Base-by-base conservation (phyloP, 2,888 invertebrate genomes). In the Pseudococcus jackbeardsleyi region DNA sequence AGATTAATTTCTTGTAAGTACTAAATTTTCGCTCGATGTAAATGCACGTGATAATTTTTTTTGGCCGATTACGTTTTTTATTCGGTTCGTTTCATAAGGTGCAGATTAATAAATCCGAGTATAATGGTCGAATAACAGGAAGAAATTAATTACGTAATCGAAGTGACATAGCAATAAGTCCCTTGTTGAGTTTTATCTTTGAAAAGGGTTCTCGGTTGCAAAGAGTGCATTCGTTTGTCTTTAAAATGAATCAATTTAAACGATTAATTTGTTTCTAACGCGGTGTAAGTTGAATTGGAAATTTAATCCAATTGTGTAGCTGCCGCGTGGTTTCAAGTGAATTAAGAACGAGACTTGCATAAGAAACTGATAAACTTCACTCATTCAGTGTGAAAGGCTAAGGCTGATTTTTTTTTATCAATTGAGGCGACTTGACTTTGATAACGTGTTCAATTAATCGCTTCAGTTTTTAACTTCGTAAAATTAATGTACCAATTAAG, bases 401-500 rank as follows among this genome's bases (percentile, higher is more conserved):
- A 72, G 68, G 68, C 68, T 26, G 68, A 72, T 33, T 72, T 33
- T 72, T 33, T 33, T 72, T 72, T 33, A 72, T 72, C 68, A 26
- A 72, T 72, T 72, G 68, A 72, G 26, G 33, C 15, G 68, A 72
- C 68, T 59, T 59, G 26, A 33, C 6, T 8, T 7, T 72, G 33
- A 72, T 72, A 26, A 72, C 33, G 8, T 19, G 59, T 59, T 59
- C 59, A 72, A 72, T 11, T 72, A 72, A 72, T 72, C 33, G 33
- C 33, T 33, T 72, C 11, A 59, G 11, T 72, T 22, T 72, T 33
- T 72, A 72, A 22, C 0, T 72, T 72, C 33, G 26, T 72, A 72
- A 72, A 72, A 72, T 72, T 72, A 72, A 26, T 72, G n/a, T 33
- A 72, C 33, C 68, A 72, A 72, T 72, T 72, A 72, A 26, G 68